A percentile compares a stretch with the other conserved stretches of the same genome.
Conservation (phyloP, 2,797 vertebrate species). For the Etheostoma nigrum region DNA sequence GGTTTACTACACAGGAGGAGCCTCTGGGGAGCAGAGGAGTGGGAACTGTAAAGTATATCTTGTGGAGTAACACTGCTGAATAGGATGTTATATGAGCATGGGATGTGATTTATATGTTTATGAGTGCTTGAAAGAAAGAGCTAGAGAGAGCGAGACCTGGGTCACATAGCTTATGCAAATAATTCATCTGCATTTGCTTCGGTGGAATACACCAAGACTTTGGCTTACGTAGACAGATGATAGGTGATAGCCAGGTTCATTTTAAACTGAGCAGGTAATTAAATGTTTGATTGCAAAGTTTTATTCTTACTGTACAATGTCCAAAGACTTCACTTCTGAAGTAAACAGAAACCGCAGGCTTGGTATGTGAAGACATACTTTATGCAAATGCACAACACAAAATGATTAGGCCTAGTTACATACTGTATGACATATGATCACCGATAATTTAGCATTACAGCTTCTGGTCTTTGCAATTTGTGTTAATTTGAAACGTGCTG, state of each 20-base stretch:
- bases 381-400: not conserved
- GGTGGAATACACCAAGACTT: not conserved
- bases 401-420: not conserved
- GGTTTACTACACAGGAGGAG: conserved; percentile 36
- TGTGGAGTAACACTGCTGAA: conserved; percentile 34
- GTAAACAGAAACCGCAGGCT: not conserved
- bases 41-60: conserved; percentile 35
- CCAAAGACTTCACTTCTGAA: not conserved
- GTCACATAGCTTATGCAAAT: conserved; percentile 27
- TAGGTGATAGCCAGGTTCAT: not conserved
- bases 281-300: not conserved
- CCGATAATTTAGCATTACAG: not conserved
- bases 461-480: not conserved
- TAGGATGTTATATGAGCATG: conserved; percentile 44
- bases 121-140: conserved; percentile 1
- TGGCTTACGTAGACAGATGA: not conserved
- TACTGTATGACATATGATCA: not conserved
- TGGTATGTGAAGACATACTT: not conserved
- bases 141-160: conserved; percentile 1
- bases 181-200: conserved; percentile 13
- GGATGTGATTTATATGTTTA: conserved; percentile 13
- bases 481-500: not conserved
- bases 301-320: not conserved
- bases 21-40: conserved; percentile 54
- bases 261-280: not conserved